Conservation (phyloP, 2,113 vertebrate genomes). For the Stictonetta naevosa region DNA sequence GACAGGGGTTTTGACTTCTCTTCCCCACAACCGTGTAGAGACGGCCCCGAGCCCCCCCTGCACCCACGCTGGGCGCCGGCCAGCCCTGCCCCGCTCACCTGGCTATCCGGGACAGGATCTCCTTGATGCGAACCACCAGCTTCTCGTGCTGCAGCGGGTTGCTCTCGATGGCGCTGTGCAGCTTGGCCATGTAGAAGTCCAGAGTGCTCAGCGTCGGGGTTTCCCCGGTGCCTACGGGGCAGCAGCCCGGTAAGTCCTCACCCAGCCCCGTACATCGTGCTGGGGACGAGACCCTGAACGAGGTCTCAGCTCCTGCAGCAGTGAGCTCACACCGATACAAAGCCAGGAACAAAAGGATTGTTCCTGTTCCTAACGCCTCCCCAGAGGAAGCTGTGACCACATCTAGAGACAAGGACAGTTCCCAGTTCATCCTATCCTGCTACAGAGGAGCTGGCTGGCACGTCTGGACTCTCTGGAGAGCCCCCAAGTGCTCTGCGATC, state of each 20-base stretch:
- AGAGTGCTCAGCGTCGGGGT: constrained; percentile 91
- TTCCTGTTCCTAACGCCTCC: background rate
- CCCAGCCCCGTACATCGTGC: accelerated
- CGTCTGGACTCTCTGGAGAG: accelerated
- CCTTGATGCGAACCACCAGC: constrained; percentile 88
- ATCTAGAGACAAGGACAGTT: background rate
- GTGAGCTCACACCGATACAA: accelerated
- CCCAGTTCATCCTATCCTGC: background rate
- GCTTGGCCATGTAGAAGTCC: constrained; percentile 94
- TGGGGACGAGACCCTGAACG: background rate
- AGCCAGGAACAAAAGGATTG: background rate
- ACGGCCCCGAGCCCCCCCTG: background rate
- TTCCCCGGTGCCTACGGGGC: constrained; percentile 86
- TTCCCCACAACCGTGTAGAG: accelerated
- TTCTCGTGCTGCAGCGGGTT: constrained; percentile 91
- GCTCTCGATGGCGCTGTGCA: constrained; percentile 89
- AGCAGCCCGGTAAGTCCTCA: background rate
- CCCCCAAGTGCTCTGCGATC: background rate
- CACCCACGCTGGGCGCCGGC: accelerated
- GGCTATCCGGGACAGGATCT: constrained; percentile 92
- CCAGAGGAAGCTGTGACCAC: accelerated
- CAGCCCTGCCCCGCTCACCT: constrained; percentile 77
- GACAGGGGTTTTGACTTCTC: background rate
- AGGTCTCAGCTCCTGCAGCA: background rate
- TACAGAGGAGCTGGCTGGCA: background rate